Percentiles rank a stretch among this genome's conserved stretches.
Conservation (phyloP, 1,140 invertebrate species). For the Magallana gigas region DNA sequence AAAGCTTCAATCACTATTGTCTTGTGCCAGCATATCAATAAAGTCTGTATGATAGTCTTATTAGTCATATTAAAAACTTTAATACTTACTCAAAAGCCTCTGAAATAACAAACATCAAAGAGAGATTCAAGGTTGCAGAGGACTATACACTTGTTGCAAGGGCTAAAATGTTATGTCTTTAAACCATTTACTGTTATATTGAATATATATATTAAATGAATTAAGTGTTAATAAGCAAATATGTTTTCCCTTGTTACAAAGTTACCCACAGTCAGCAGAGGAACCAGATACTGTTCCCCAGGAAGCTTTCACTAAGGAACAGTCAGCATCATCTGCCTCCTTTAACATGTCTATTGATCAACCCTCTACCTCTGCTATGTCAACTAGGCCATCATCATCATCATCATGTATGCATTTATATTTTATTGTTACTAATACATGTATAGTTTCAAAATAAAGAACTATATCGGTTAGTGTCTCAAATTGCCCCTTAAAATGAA, state of each 20-base stretch:
- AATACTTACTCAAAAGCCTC: too few relatives aligned
- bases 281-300: background rate
- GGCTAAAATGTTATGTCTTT: background rate
- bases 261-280: background rate
- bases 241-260: background rate
- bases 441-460: background rate
- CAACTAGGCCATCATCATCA: background rate
- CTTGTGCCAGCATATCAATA: too few relatives aligned
- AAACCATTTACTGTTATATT: background rate
- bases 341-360: too few relatives aligned
- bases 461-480: background rate
- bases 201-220: too few relatives aligned
- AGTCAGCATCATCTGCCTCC: background rate
- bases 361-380: too few relatives aligned
- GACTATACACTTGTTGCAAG: background rate
- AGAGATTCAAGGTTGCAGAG: background rate
- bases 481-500: background rate
- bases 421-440: background rate
- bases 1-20: too few relatives aligned
- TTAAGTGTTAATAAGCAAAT: background rate
- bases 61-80: too few relatives aligned
- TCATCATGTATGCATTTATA: slow-evolving; percentile 5
- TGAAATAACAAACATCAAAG: too few relatives aligned
- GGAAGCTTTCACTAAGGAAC: background rate
- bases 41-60: too few relatives aligned